Base-by-base conservation (phyloP, 2,113 vertebrate species). In the Thomomys bottae region DNA sequence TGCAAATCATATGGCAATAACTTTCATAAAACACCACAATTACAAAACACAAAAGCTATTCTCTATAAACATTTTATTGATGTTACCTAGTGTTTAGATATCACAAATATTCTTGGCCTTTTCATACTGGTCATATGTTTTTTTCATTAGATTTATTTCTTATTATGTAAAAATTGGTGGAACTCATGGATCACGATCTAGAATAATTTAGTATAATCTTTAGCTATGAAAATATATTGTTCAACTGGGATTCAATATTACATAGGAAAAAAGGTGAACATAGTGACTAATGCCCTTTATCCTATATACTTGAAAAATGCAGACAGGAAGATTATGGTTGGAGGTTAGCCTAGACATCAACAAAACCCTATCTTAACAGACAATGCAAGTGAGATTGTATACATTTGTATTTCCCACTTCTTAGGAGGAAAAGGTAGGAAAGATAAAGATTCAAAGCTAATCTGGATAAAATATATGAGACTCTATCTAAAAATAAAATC, bases 171-270 rank as follows among this genome's bases (percentile, higher is more conserved):
- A 82, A 32, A 83, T 54, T 93, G 87, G 34, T 34, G 54, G 92
- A 88, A 91, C 79, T 95, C 85, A 93, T 12, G 70, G 11, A 86
- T 42, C 72, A 84, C 20, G 68, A 84, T 87, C 66, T 61, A 93
- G 80, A 88, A 68, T 96, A 96, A 93, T 67, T 20, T 84, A 90
- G 49, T 64, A 88, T 38, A 78, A 85, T 28, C 17, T 92, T 93
- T 38, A 17, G 90, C 57, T 9, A 95, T 11, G 73, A 95, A 95
- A 95, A 91, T 24, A 92, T 0, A 95, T 11, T 75, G 30, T 17
- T 54, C 49, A 54, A 76, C 17, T 32, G 34, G 17, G 5, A 10
- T 59, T 94, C 61, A 63, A 1, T 76, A 11, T 86, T 73, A 42
- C 23, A n/a, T 7, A 78, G 23, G 18, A 42, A 72, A 59, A 40